Evolutionary conservation across 2,113 vertebrate genomes (phyloP), one percentile per base, ranked within the genome.

Genomic region (Pampusana beccarii): DNA sequence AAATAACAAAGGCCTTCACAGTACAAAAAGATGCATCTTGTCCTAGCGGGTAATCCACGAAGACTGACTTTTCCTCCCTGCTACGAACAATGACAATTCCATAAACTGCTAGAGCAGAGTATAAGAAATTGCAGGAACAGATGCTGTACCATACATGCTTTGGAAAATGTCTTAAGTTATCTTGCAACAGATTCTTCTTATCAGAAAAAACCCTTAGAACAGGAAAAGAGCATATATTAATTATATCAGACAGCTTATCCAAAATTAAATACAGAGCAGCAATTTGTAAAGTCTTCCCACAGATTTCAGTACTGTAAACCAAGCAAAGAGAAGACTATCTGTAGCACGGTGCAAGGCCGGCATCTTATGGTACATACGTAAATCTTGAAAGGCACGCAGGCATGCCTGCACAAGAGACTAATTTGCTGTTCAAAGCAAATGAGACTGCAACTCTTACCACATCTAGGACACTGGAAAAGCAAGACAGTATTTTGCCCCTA

Each of bases 81-180:
- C 21, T 86, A 80, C 2, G 13, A 58, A 84, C 60, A 73, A 66
- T 13, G 38, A 91, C 80, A 88, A 89, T 69, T 91, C 54, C 12
- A 0, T 53, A 61, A 65, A 3, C 75, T 50, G 75, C 65, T 31
- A 46, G 20, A 80, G 72, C 53, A 89, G 60, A 84, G 33, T 18
- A 42, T 34, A 91, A 89, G 77, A 87, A 91, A 89, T 95, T 92
- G 67, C 72, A 94, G 36, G 23, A 83, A 86, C 40, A 86, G 64
- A 88, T 62, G 40, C 40, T 58, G 31, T 44, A 80, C 29, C 20
- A 69, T 7, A 80, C n/a, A 65, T 20, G 31, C 38, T 90, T 77
- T 66, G 16, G 36, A 94, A 94, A 80, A 23, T 24, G 0, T 80
- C 58, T 42, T 54, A 40, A 54, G 50, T 38, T 71, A 61, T 53